Evolutionary conservation across 2,888 invertebrate genomes (phyloP).

Genomic region (Mythimna lalbum): DNA sequence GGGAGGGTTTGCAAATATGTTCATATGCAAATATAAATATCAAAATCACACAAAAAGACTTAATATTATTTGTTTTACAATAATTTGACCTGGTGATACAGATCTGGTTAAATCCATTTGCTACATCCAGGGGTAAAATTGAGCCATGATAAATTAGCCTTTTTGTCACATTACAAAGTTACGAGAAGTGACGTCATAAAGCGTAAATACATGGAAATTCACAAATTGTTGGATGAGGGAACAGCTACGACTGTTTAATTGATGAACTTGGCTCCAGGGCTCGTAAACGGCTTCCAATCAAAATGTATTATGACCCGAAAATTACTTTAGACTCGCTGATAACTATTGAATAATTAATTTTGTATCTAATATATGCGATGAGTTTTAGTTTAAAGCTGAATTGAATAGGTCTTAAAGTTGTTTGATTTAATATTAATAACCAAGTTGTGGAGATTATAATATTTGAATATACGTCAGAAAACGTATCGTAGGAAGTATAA

Average conservation of each 20-base stretch:
- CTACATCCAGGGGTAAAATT: not conserved
- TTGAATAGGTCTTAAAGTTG: conserved; percentile 22
- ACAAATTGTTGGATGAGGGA: conserved; percentile 47
- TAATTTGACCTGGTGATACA: not conserved
- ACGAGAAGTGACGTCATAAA: conserved; percentile 27
- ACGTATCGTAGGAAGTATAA: not conserved
- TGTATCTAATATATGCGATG: conserved; percentile 19
- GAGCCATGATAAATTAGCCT: not conserved
- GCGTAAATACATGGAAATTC: conserved; percentile 46
- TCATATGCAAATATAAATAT: not conserved
- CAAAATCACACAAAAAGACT: not conserved
- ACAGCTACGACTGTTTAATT: conserved; percentile 52
- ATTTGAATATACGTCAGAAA: not conserved
- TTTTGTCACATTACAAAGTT: conserved; percentile 16
- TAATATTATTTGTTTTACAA: not conserved
- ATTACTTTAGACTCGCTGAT: conserved; percentile 45
- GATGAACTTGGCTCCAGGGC: conserved; percentile 53
- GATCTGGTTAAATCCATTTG: conserved; percentile 4
- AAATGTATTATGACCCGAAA: conserved; percentile 53
- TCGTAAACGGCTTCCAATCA: conserved; percentile 47
- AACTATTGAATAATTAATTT: conserved; percentile 57
- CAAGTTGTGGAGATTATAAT: not conserved
- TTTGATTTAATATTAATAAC: conserved; percentile 14
- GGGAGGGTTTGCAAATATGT: too few relatives aligned
- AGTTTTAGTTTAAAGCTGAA: conserved; percentile 18